phyloP scores from a whole-genome alignment of 2,113 vertebrate genomes.

The Rhinopomastus cyanomelas region DNA sequence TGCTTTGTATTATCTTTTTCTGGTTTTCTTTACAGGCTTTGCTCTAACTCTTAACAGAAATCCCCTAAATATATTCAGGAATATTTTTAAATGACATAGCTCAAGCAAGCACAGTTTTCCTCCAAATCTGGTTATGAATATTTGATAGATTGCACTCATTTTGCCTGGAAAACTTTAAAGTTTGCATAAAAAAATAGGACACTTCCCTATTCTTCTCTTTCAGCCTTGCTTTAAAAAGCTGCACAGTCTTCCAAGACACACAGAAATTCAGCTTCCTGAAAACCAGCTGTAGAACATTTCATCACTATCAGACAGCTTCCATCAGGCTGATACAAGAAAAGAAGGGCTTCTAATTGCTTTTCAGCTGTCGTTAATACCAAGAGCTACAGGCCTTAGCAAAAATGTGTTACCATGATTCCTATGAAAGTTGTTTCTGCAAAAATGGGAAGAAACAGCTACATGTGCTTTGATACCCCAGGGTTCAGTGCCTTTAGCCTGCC shows the following conservation, averaged over 20 bases:
- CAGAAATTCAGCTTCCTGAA: slow-evolving; percentile 15
- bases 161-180: slow-evolving; percentile 30
- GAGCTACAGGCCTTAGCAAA: background rate
- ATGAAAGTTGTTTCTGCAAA: background rate
- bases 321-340: background rate
- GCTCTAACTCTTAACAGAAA: slow-evolving; percentile 2
- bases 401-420: background rate
- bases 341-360: background rate
- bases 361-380: background rate
- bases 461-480: background rate
- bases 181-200: background rate
- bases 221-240: slow-evolving; percentile 13
- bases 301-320: background rate
- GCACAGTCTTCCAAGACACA: background rate
- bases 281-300: slow-evolving; percentile 17
- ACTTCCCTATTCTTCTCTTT: slow-evolving; percentile 20
- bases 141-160: slow-evolving; percentile 29
- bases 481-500: background rate
- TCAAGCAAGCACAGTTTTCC: slow-evolving; percentile 3
- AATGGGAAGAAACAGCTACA: background rate
- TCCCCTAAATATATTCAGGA: slow-evolving; percentile 43
- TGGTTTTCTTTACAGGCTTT: background rate
- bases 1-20: background rate
- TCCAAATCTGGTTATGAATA: slow-evolving; percentile 51
- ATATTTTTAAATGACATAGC: slow-evolving; percentile 24